phyloP scores from a whole-genome alignment of 2,797 vertebrate genomes.

The Spatula clypeata region DNA sequence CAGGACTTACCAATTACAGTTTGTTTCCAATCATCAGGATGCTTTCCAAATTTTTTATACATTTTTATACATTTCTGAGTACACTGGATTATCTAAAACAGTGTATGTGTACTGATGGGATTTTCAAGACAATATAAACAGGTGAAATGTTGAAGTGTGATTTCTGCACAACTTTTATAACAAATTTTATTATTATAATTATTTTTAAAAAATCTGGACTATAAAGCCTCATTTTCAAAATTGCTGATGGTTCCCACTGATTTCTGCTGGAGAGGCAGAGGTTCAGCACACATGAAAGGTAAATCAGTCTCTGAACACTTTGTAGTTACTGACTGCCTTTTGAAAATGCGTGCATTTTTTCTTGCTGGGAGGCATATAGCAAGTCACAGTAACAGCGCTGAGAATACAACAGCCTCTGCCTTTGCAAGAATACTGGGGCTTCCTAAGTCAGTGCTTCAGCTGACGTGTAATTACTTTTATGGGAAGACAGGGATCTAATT shows the following conservation, averaged over 20 bases:
- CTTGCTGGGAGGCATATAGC: neutral
- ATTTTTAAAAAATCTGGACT: neutral
- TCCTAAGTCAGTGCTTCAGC: conserved; percentile 4
- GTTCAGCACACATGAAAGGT: neutral
- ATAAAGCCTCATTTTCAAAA: neutral
- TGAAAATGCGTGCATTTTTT: neutral
- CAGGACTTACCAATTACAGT: fast-evolving
- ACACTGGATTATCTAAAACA: neutral
- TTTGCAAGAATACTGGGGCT: neutral
- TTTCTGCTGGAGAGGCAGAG: neutral
- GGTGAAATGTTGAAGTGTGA: neutral
- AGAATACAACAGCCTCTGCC: conserved; percentile 3
- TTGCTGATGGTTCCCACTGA: neutral
- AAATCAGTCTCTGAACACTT: conserved; percentile 8
- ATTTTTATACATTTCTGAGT: neutral
- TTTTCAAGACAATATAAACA: neutral
- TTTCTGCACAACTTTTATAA: neutral
- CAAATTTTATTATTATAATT: neutral
- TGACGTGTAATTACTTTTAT: conserved; percentile 57
- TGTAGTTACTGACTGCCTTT: neutral
- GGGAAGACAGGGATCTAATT: conserved; percentile 37
- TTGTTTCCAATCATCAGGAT: neutral
- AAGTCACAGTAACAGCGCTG: neutral
- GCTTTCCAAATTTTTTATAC: neutral
- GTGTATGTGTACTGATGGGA: neutral